Conservation (phyloP, 2,888 invertebrate genomes). For the Chaetogeoica ovagalla region DNA sequence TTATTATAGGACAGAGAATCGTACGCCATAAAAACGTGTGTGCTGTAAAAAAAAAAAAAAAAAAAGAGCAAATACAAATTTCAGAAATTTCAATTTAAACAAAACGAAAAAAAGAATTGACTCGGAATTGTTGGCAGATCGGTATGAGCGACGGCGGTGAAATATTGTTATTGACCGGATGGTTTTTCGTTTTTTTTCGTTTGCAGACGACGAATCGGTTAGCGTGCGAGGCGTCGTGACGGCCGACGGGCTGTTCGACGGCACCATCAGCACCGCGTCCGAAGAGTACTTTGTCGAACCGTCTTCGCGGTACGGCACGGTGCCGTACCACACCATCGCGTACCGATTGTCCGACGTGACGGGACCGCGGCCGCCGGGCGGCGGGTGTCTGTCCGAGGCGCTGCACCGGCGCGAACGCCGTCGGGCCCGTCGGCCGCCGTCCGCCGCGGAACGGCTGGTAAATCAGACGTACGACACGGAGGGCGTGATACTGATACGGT, state of each 20-base stretch:
- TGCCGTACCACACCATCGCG: slow-evolving; percentile 76
- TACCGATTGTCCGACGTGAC: slow-evolving; percentile 80
- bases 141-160: no score
- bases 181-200: slow-evolving; percentile 1
- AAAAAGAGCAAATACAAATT: no score
- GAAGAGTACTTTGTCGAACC: slow-evolving; percentile 87
- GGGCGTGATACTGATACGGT: slow-evolving; percentile 27
- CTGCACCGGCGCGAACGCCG: slow-evolving; percentile 2
- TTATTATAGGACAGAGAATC: no score
- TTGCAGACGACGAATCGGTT: slow-evolving; percentile 80
- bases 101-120: no score
- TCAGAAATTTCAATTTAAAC: no score
- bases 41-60: no score
- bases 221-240: slow-evolving; percentile 84
- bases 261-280: slow-evolving; percentile 75
- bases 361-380: slow-evolving; percentile 59
- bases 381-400: slow-evolving; percentile 45
- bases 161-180: no score
- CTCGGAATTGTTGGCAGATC: no score
- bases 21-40: no score
- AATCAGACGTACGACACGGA: slow-evolving; percentile 48
- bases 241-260: slow-evolving; percentile 85
- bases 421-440: slow-evolving; percentile 4
- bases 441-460: slow-evolving; percentile 47
- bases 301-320: slow-evolving; percentile 66